phyloP scores from a whole-genome alignment of 35 echinoderm and acorn worm genomes.

The Lytechinus pictus region DNA sequence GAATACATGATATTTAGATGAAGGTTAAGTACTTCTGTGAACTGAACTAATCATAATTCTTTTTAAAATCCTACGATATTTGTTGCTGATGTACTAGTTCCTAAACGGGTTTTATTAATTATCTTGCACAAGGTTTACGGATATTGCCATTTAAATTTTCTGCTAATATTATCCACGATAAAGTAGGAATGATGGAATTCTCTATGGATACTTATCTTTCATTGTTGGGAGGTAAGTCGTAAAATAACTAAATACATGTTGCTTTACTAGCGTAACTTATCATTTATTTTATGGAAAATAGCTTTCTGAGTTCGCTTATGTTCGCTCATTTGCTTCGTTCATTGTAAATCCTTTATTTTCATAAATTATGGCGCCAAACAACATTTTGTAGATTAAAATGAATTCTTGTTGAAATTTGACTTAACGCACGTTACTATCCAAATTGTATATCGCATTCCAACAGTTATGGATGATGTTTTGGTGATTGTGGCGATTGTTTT shows the following conservation, averaged over 20 bases:
- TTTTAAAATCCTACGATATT: background rate
- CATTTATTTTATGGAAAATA: background rate
- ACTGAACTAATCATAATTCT: no score
- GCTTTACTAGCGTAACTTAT: background rate
- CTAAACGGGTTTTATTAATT: background rate
- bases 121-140: background rate
- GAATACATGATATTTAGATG: no score
- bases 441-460: background rate
- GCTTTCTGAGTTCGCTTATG: background rate
- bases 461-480: background rate
- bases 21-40: no score
- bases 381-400: background rate
- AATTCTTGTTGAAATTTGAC: background rate
- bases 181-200: no score
- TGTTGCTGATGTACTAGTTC: background rate
- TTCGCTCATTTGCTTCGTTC: background rate
- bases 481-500: background rate
- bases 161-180: background rate
- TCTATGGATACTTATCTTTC: background rate
- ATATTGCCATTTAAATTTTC: background rate
- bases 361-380: background rate
- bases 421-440: background rate
- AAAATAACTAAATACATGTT: background rate
- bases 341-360: constrained; percentile 11
- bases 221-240: background rate